Conservation (phyloP, 2,888 invertebrate species). For the Acanthoscelides obtectus region DNA sequence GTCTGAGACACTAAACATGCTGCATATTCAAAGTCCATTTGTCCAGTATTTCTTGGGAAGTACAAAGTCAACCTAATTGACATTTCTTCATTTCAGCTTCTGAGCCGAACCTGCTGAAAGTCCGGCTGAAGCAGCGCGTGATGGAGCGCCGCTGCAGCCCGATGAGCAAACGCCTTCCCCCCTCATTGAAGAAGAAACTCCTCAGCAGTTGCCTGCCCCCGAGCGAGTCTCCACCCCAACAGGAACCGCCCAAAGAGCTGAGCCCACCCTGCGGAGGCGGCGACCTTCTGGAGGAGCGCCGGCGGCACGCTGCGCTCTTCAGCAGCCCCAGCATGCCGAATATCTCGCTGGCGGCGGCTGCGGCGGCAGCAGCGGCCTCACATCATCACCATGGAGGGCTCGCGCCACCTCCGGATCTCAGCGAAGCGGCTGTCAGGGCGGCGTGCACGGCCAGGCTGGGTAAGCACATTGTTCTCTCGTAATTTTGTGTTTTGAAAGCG, state of each 20-base stretch:
- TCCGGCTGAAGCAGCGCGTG: conserved; percentile 90
- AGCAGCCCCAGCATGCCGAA: conserved; percentile 96
- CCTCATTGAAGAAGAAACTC: conserved; percentile 70
- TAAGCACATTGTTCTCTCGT: conserved; percentile 12
- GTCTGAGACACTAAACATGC: too few species aligned
- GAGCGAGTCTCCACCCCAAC: conserved; percentile 59
- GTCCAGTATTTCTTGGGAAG: too few species aligned
- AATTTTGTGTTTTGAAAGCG: too few species aligned
- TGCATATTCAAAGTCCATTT: too few species aligned
- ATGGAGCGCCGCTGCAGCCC: conserved; percentile 93
- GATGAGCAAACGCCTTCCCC: conserved; percentile 70
- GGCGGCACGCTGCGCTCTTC: conserved; percentile 65
- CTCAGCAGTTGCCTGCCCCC: conserved; percentile 55
- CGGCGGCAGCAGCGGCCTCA: neutral
- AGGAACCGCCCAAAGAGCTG: conserved; percentile 41
- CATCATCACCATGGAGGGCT: conserved; percentile 24
- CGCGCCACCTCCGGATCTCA: conserved; percentile 51
- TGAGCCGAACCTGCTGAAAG: conserved; percentile 94
- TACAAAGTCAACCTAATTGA: too few species aligned
- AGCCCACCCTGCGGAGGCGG: conserved; percentile 53
- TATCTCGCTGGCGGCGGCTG: conserved; percentile 70
- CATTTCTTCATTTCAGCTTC: conserved; percentile 64
- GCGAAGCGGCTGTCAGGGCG: conserved; percentile 75
- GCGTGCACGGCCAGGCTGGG: conserved; percentile 63
- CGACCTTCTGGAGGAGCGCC: conserved; percentile 70